Percentiles rank a stretch among this genome's conserved stretches.
phyloP scores from a whole-genome alignment of 1,140 invertebrate species.

The Drosophila navojoa region DNA sequence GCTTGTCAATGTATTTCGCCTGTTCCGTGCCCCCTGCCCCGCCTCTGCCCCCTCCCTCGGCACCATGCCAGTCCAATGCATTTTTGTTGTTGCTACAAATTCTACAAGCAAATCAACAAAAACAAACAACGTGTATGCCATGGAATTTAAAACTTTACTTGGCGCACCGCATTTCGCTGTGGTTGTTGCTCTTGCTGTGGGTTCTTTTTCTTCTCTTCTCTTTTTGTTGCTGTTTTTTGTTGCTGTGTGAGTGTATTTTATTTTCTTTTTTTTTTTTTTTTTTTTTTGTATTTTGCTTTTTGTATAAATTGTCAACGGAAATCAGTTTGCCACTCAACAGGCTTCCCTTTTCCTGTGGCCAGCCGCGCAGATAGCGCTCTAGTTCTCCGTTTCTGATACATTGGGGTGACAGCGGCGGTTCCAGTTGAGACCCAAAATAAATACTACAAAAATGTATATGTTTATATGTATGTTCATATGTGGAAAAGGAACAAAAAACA shows the following conservation, averaged over 20 bases:
- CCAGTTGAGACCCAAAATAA: slow-evolving; percentile 25
- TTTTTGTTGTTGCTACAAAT: slow-evolving; percentile 75
- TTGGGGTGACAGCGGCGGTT: slow-evolving; percentile 24
- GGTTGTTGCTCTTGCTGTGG: slow-evolving; percentile 19
- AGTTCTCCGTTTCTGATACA: slow-evolving; percentile 16
- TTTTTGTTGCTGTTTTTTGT: slow-evolving; percentile 2
- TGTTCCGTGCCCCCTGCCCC: too few species aligned
- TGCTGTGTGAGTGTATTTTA: background rate
- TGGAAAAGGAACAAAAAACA: background rate
- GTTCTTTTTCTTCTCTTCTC: background rate
- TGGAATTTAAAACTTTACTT: slow-evolving; percentile 74
- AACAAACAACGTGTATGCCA: slow-evolving; percentile 61
- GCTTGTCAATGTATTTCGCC: slow-evolving; percentile 46
- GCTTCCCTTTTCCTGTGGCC: slow-evolving; percentile 78
- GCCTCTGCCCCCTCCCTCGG: background rate
- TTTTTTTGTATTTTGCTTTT: slow-evolving; percentile 31
- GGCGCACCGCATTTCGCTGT: slow-evolving; percentile 27
- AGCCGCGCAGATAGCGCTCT: slow-evolving; percentile 26
- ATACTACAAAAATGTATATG: slow-evolving; percentile 18
- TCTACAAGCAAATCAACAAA: slow-evolving; percentile 67
- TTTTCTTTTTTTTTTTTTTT: slow-evolving; percentile 17
- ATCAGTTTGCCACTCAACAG: slow-evolving; percentile 78
- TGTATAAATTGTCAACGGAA: slow-evolving; percentile 76
- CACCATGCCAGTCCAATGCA: slow-evolving; percentile 57
- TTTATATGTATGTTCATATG: background rate